Evolutionary conservation across 2,113 vertebrate genomes (phyloP), one percentile per base, ranked within the genome.

Genomic region (Oreochromis niloticus): DNA sequence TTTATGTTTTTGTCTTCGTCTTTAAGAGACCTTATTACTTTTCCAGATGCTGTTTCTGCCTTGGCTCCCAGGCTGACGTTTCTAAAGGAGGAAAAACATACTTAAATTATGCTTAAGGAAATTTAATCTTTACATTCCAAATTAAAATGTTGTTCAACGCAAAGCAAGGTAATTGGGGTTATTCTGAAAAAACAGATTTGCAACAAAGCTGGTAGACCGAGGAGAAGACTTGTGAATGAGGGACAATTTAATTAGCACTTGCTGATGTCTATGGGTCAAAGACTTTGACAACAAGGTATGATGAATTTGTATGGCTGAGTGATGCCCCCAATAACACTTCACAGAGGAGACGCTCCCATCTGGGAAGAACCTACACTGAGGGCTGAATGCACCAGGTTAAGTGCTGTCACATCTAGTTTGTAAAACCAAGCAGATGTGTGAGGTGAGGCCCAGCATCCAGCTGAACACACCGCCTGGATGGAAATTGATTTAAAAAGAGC

Each of bases 1-100:
- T 96, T 97, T 7, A 97, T 97, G 0, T 71, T 1, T 0, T 30
- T 0, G 48, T 94, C 78, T 9, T 80, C 0, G 0, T 4, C 0
- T n/a, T 13, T 55, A 10, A 99, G 96, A 3, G 4, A 1, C 19
- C 95, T 96, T 30, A 96, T 94, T 17, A 95, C 93, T 92, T 99
- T 99, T 63, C 98, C 97, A 11, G 95, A 97, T 1, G 97, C 97
- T 54, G 91, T 96, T 94, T 99, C 99, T 34, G 97, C 93, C 94
- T 99, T 99, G 90, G 98, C 98, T 88, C 98, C 98, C 56, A 98
- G 96, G 88, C 85, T 97, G 79, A 97, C 66, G 91, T 99, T 98
- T 95, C 98, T 99, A 87, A 80, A 90, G 36, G 43, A 89, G 22
- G 2, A 89, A 83, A 92, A 95, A 61, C 36, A 66, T 5, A 79